These are phyloP conservation scores for Melolontha melolontha DNA, from an alignment of 2,888 invertebrate genomes.

Conservation along the genomic window DNA sequence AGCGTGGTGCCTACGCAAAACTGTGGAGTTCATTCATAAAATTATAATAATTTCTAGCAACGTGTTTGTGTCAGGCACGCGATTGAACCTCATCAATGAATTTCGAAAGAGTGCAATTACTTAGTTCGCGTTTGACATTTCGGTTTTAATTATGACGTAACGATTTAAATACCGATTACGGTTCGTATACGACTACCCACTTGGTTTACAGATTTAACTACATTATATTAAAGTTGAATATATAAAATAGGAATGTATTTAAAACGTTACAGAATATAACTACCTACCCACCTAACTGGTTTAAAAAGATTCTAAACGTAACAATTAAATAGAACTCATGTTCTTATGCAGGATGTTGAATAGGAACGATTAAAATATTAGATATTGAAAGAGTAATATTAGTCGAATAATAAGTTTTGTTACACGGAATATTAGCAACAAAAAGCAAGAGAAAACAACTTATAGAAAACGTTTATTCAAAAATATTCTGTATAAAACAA, in stretches of 20 bases:
- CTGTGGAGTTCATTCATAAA: constrained; percentile 58
- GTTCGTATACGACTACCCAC: constrained; percentile 13
- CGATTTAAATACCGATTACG: constrained; percentile 34
- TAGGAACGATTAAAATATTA: no score
- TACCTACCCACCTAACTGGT: constrained; percentile 29
- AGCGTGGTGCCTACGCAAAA: constrained; percentile 35
- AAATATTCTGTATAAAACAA: no score
- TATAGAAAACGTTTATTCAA: no score
- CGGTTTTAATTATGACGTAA: constrained; percentile 56
- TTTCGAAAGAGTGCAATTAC: constrained; percentile 54
- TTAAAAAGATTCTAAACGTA: neutral
- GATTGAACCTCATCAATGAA: constrained; percentile 60
- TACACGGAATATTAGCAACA: no score
- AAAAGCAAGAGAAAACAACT: no score
- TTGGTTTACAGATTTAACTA: constrained; percentile 21
- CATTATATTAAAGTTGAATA: constrained; percentile 18
- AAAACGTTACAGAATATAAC: constrained; percentile 44
- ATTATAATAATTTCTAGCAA: constrained; percentile 58
- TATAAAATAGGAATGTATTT: constrained; percentile 27
- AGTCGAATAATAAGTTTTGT: no score
- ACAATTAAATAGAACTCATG: no score
- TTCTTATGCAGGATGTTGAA: no score
- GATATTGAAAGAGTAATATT: no score
- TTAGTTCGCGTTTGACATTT: constrained; percentile 53
- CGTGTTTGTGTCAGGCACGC: constrained; percentile 56